A percentile compares a stretch with the other conserved stretches of the same genome.
phyloP scores from a whole-genome alignment of 2,888 invertebrate species.

The Camptogramma bilineatum region DNA sequence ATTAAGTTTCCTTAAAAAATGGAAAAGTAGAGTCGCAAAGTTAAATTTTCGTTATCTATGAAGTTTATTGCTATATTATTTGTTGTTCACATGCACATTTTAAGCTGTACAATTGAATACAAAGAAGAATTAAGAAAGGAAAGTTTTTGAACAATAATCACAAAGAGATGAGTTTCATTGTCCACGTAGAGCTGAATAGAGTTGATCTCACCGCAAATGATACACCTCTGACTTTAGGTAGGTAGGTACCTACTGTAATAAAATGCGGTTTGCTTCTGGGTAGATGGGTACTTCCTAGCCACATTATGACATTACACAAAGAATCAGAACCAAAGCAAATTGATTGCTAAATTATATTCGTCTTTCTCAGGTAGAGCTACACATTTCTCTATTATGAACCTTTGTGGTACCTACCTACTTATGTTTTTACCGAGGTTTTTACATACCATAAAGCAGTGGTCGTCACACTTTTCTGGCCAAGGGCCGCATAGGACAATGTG shows the following conservation, averaged over 20 bases:
- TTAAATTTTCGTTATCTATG: constrained; percentile 18
- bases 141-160: constrained; percentile 65
- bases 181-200: constrained; percentile 37
- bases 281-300: background rate
- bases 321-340: background rate
- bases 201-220: constrained; percentile 42
- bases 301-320: background rate
- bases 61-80: constrained; percentile 36
- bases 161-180: constrained; percentile 33
- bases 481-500: too few relatives aligned
- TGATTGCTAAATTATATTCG: too few relatives aligned
- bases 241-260: too few relatives aligned
- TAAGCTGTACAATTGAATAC: constrained; percentile 39
- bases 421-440: too few relatives aligned
- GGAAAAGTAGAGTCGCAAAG: constrained; percentile 11
- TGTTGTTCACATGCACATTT: constrained; percentile 45
- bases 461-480: too few relatives aligned
- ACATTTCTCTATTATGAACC: too few relatives aligned
- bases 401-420: too few relatives aligned
- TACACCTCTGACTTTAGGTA: background rate
- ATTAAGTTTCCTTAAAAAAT: background rate
- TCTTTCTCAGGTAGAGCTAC: too few relatives aligned
- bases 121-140: constrained; percentile 66
- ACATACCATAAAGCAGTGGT: too few relatives aligned
- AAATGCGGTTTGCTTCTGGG: background rate